A percentile compares a stretch with the other conserved stretches of the same genome.
Evolutionary conservation across 2,888 invertebrate species (phyloP).

Genomic region (Acanthosepion pharaonis): DNA sequence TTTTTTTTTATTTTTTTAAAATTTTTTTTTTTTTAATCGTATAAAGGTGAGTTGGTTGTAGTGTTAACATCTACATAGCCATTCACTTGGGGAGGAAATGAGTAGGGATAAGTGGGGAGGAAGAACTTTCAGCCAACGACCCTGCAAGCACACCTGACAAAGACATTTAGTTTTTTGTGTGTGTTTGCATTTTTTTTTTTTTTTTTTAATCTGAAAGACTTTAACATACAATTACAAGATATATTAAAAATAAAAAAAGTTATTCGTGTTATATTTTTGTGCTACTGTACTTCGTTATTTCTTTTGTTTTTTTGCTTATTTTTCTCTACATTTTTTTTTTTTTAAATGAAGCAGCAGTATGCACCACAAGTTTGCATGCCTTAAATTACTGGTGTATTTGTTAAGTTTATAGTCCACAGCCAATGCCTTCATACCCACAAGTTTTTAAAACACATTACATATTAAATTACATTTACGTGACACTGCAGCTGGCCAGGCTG

Average conservation of each 20-base stretch:
- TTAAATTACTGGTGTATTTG: conserved; percentile 45
- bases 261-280: not conserved
- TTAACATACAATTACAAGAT: conserved; percentile 44
- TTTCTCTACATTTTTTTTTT: not conserved
- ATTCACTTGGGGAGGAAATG: conserved; percentile 34
- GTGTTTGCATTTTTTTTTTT: conserved; percentile 6
- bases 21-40: not conserved
- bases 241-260: conserved; percentile 47
- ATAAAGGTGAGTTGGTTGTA: not conserved
- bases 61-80: not conserved
- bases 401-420: conserved; percentile 45
- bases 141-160: conserved; percentile 41
- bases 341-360: conserved; percentile 37
- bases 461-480: conserved; percentile 33
- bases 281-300: not conserved
- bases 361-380: conserved; percentile 44
- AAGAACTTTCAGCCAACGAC: conserved; percentile 39
- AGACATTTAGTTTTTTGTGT: conserved; percentile 25
- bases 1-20: not conserved
- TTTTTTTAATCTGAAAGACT: conserved; percentile 45
- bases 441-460: conserved; percentile 24
- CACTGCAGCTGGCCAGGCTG: conserved; percentile 33
- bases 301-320: not conserved
- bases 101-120: not conserved
- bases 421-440: conserved; percentile 45